phyloP scores from a whole-genome alignment of 2,888 invertebrate species.

The Nebria salina region DNA sequence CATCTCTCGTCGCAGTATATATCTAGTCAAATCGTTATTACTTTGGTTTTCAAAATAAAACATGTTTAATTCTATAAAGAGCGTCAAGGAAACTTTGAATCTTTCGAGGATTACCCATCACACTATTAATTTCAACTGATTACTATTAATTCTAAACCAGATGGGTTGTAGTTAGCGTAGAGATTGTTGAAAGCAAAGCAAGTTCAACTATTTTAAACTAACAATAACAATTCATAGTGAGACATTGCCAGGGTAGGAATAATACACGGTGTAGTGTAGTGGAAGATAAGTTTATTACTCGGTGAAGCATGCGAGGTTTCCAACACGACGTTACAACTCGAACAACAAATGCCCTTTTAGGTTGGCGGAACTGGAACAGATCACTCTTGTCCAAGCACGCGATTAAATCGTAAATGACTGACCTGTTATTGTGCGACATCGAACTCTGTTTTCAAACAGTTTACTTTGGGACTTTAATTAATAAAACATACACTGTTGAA shows the following conservation, averaged over 20 bases:
- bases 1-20: too few relatives aligned
- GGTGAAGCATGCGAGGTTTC: constrained; percentile 9
- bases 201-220: constrained; percentile 9
- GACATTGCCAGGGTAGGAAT: background rate
- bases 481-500: background rate
- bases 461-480: background rate
- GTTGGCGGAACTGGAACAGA: constrained; percentile 3
- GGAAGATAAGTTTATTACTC: constrained; percentile 14
- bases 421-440: background rate
- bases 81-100: too few relatives aligned
- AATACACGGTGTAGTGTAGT: background rate
- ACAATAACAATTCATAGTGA: constrained; percentile 9
- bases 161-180: background rate
- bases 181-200: background rate
- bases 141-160: background rate
- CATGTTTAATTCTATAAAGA: too few relatives aligned
- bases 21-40: too few relatives aligned
- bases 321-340: background rate
- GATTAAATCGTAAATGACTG: constrained; percentile 16
- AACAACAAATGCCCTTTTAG: constrained; percentile 21
- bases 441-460: background rate
- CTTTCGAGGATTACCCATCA: too few relatives aligned
- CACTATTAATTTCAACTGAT: too few relatives aligned
- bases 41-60: too few relatives aligned
- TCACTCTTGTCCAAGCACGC: constrained; percentile 9